A percentile compares a stretch with the other conserved stretches of the same genome.
Conservation (phyloP, 2,797 vertebrate genomes). For the Acanthurus tractus region DNA sequence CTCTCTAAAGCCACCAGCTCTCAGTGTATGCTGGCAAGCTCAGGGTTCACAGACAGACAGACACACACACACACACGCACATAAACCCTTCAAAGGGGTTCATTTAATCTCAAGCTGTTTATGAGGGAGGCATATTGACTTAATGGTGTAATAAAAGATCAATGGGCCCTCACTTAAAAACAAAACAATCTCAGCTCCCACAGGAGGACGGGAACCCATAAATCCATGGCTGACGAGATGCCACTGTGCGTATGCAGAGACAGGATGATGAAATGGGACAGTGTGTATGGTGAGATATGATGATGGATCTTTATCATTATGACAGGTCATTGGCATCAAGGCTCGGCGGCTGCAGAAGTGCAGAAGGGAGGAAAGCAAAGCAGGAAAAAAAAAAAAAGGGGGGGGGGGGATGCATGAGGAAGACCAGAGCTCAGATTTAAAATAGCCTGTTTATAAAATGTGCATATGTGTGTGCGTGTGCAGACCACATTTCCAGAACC, state of each 20-base stretch:
- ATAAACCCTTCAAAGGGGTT: conserved; percentile 78
- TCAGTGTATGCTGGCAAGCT: conserved; percentile 49
- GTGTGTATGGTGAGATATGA: conserved; percentile 50
- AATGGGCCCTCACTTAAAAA: conserved; percentile 81
- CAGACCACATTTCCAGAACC: conserved; percentile 77
- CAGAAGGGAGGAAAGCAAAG: conserved; percentile 8
- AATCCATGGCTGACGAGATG: conserved; percentile 73
- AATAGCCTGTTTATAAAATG: conserved; percentile 37
- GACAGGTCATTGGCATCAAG: conserved; percentile 58
- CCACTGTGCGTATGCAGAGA: conserved; percentile 44
- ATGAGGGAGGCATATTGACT: conserved; percentile 79
- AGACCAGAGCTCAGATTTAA: conserved; percentile 28
- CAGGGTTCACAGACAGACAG: conserved; percentile 52
- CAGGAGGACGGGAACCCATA: conserved; percentile 68
- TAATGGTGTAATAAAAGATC: conserved; percentile 85
- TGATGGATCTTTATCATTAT: conserved; percentile 70
- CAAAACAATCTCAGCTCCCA: conserved; percentile 78
- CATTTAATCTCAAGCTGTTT: conserved; percentile 82
- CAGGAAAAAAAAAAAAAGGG: not conserved
- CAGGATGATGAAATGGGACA: conserved; percentile 64
- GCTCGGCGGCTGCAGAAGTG: conserved; percentile 23
- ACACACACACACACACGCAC: conserved; percentile 47
- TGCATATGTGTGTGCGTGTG: conserved; percentile 8
- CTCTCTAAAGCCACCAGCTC: conserved; percentile 43
- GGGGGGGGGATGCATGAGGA: not conserved